Base-by-base conservation (phyloP, 2,113 vertebrate genomes). In the Caranx melampygus region DNA sequence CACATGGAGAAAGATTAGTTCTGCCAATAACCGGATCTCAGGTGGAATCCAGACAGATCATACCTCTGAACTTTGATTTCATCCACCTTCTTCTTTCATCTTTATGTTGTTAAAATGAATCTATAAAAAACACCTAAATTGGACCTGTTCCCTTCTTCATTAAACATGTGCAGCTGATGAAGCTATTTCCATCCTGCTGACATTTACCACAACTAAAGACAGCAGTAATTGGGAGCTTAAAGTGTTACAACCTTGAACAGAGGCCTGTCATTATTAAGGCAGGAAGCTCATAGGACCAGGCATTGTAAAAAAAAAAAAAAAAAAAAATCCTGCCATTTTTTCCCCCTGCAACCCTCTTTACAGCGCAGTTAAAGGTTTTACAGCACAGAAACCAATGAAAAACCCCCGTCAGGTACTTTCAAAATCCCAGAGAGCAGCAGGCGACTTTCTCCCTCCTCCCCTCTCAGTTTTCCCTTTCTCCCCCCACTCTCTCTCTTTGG, bases 281-380 rank as follows among this genome's bases (percentile, higher is more conserved):
- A 80, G 71, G 70, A 87, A 72, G 65, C 52, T 54, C 1, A 2
- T 16, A 49, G 1, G 15, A 13, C 14, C 33, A 0, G 34, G 2
- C 15, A 52, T 61, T 77, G 52, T 79, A 37, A 35, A 71, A 76
- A 42, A 65, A 37, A 60, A 79, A 52, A 65, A 9, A 3, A 42
- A 61, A 11, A 20, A 75, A 42, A 10, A 3, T 0, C 44, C 45
- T 42, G 11, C 34, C 72, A 62, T 64, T 69, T 78, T 75, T 84
- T 81, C 15, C 54, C 61, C 62, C 3, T 0, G 14, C 58, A 66
- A 84, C 61, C 13, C 12, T 44, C 75, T 89, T 89, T 79, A 89
- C 80, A 62, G 81, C 18, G 13, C 44, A 71, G 79, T 71, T 80
- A 35, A 79, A 79, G 40, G 20, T 86, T 91, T 77, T 88, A 79